Evolutionary conservation across 2,113 vertebrate genomes (phyloP).

Genomic region (Mesembrinibis cayennensis): DNA sequence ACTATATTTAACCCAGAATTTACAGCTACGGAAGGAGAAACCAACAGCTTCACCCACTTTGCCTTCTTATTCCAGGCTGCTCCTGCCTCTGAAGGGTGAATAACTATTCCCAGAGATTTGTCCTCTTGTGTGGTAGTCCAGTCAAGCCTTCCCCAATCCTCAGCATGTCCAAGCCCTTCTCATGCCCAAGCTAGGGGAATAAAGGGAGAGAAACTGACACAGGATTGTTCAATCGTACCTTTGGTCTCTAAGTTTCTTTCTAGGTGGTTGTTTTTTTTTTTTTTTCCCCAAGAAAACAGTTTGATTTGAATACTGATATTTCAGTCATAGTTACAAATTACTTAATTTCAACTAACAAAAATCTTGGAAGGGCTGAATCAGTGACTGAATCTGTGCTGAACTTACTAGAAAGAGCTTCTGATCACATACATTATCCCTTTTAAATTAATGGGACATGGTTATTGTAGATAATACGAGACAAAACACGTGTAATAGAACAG

Average conservation of each 20-base stretch:
- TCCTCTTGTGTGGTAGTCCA: not conserved
- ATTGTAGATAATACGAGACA: not conserved
- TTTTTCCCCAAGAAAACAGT: not conserved
- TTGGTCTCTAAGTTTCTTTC: not conserved
- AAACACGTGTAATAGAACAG: not conserved
- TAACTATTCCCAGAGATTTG: not conserved
- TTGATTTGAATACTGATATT: not conserved
- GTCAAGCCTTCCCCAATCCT: not conserved
- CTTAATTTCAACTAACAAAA: not conserved
- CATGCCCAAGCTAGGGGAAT: not conserved
- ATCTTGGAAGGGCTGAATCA: not conserved
- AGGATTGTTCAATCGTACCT: not conserved
- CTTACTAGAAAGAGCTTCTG: not conserved
- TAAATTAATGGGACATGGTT: not conserved
- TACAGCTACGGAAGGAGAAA: not conserved
- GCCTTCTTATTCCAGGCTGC: not conserved
- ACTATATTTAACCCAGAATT: not conserved
- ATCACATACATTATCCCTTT: not conserved
- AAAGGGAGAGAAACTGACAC: not conserved
- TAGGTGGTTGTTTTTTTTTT: not conserved
- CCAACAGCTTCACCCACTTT: not conserved
- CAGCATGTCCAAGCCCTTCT: not conserved
- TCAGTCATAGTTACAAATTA: not conserved
- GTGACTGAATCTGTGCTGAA: not conserved
- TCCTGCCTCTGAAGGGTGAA: not conserved